Evolutionary conservation across 2,888 invertebrate species (phyloP).

Genomic region (Acrobasis suavella): DNA sequence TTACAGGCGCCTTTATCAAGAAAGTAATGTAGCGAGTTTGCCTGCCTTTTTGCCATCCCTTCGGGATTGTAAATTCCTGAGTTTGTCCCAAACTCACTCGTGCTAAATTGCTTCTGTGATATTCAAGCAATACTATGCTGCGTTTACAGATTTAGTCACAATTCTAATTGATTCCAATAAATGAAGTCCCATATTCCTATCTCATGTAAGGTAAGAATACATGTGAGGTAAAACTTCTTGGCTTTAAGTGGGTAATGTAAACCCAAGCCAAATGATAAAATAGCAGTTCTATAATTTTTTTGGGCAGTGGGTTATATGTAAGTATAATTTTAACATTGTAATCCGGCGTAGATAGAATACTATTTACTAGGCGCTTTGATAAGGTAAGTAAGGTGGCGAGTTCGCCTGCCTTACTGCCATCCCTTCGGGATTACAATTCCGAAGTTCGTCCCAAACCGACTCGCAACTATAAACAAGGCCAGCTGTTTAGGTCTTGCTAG

Average conservation of each 20-base stretch:
- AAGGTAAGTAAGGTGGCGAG: conserved; percentile 13
- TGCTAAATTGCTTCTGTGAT: not conserved
- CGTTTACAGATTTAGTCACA: no score
- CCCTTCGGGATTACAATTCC: conserved; percentile 12
- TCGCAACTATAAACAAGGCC: conserved; percentile 21
- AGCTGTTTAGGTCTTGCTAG: conserved; percentile 11
- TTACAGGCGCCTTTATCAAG: conserved; percentile 6
- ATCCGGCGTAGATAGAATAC: not conserved
- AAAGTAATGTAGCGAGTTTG: conserved; percentile 6
- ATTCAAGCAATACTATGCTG: not conserved
- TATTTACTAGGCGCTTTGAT: conserved; percentile 2
- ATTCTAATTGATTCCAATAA: no score
- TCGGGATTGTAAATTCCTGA: conserved; percentile 3
- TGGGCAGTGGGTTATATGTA: no score
- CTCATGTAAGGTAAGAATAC: no score
- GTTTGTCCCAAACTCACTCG: not conserved
- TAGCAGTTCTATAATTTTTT: no score
- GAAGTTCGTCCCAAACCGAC: conserved; percentile 8
- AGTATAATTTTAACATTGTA: not conserved
- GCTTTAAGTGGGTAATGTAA: no score
- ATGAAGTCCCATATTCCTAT: no score
- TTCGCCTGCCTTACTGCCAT: conserved; percentile 6
- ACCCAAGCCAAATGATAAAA: no score
- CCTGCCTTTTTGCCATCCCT: conserved; percentile 1
- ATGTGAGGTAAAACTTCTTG: no score